Conservation (phyloP, 2,113 vertebrate genomes). For the Nerophis lumbriciformis region DNA sequence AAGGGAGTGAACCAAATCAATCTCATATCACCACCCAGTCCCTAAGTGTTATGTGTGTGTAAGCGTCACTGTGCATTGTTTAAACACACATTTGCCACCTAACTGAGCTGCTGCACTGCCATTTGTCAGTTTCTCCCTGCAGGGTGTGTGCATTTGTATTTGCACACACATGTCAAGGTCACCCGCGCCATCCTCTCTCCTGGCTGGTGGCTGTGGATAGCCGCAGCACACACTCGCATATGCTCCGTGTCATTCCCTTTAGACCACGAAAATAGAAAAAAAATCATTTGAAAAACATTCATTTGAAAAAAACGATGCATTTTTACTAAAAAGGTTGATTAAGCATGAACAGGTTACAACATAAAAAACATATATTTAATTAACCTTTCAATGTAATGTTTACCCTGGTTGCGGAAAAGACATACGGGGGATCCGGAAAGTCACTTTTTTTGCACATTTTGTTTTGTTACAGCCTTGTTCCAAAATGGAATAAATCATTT, state of each 20-base stretch:
- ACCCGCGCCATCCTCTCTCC: slow-evolving; percentile 39
- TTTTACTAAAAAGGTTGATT: no score
- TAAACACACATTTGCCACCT: slow-evolving; percentile 68
- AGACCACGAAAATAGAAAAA: neutral
- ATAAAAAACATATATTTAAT: no score
- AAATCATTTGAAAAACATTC: neutral
- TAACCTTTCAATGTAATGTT: no score
- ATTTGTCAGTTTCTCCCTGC: slow-evolving; percentile 57
- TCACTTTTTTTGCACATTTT: no score
- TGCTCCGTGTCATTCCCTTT: slow-evolving; percentile 6
- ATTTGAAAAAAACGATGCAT: no score
- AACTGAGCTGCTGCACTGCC: slow-evolving; percentile 58
- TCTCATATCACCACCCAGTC: slow-evolving; percentile 53
- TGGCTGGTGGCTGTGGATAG: slow-evolving; percentile 35
- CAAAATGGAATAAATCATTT: no score
- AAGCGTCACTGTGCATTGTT: slow-evolving; percentile 62
- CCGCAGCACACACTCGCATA: slow-evolving; percentile 6
- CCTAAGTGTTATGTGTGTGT: slow-evolving; percentile 64
- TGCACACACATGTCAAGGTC: slow-evolving; percentile 54
- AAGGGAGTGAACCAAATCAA: slow-evolving; percentile 58
- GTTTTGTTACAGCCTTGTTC: no score
- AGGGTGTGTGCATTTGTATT: slow-evolving; percentile 14
- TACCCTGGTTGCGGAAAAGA: no score
- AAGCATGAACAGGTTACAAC: no score
- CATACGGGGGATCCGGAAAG: no score